phyloP scores from a whole-genome alignment of 2,113 vertebrate genomes.

The Carassius carassius region DNA sequence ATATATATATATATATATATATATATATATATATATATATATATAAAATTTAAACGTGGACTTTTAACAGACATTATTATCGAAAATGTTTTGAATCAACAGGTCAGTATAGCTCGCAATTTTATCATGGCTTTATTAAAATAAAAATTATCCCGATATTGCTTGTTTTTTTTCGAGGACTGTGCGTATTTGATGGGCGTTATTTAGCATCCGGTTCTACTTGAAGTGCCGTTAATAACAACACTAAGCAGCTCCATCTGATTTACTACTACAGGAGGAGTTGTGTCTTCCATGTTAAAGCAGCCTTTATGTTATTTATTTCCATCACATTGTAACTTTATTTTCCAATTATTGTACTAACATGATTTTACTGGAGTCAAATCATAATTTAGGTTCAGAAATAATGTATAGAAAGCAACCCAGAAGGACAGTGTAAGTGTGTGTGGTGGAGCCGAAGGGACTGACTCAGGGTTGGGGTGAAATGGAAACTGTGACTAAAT shows the following conservation, averaged over 20 bases:
- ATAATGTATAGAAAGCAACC: background rate
- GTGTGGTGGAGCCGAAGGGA: background rate
- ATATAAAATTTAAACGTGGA: background rate
- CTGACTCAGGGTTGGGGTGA: conserved; percentile 10
- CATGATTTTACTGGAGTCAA: background rate
- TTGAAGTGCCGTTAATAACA: background rate
- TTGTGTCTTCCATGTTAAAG: background rate
- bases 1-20: no score
- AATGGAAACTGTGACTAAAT: conserved; percentile 48
- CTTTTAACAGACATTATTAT: background rate
- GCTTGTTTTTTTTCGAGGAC: background rate
- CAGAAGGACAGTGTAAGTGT: background rate
- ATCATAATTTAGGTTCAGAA: background rate
- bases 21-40: no score
- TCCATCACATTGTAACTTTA: background rate
- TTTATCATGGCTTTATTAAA: background rate
- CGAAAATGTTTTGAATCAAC: background rate
- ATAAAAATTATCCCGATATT: background rate
- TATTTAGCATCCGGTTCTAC: conserved; percentile 41
- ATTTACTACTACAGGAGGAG: background rate
- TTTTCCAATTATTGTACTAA: background rate
- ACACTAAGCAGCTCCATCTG: background rate
- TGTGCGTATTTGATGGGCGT: background rate
- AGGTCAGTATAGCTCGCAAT: background rate
- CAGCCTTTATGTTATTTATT: background rate